A percentile compares a stretch with the other conserved stretches of the same genome.
These are phyloP conservation scores for Pempheris klunzingeri DNA, from an alignment of 2,797 vertebrate species.

Conservation along the genomic window DNA sequence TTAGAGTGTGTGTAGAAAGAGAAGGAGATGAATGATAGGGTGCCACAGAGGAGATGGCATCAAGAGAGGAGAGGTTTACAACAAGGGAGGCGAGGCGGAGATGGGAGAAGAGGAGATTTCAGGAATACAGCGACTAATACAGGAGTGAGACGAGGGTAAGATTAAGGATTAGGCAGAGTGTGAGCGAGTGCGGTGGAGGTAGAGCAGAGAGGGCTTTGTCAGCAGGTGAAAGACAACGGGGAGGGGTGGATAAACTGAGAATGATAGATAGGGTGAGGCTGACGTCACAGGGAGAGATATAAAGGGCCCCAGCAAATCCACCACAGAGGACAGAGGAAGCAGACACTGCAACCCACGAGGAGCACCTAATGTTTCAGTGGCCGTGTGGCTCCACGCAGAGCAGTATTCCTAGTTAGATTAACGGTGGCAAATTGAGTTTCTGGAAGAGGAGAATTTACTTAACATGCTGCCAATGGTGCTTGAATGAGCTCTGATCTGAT, in stretches of 20 bases:
- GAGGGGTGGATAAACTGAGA: constrained; percentile 58
- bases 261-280: constrained; percentile 59
- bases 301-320: constrained; percentile 46
- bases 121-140: constrained; percentile 52
- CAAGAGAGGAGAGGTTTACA: constrained; percentile 67
- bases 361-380: constrained; percentile 55
- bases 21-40: constrained; percentile 63
- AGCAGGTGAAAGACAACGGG: constrained; percentile 73
- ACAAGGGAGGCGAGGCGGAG: constrained; percentile 58
- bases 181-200: constrained; percentile 41
- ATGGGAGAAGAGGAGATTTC: constrained; percentile 57
- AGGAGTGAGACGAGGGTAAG: constrained; percentile 57
- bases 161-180: constrained; percentile 72
- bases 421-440: constrained; percentile 79
- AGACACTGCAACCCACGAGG: constrained; percentile 41
- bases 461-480: constrained; percentile 78
- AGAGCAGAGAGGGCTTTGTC: constrained; percentile 61
- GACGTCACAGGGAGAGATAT: constrained; percentile 56
- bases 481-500: constrained; percentile 82
- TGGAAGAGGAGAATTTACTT: constrained; percentile 82
- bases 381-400: constrained; percentile 60
- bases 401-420: constrained; percentile 75
- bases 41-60: constrained; percentile 49
- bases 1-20: constrained; percentile 64
- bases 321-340: constrained; percentile 38